These are phyloP conservation scores for Pseudococcus jackbeardsleyi DNA, from an alignment of 2,888 invertebrate species.

Conservation along the genomic window DNA sequence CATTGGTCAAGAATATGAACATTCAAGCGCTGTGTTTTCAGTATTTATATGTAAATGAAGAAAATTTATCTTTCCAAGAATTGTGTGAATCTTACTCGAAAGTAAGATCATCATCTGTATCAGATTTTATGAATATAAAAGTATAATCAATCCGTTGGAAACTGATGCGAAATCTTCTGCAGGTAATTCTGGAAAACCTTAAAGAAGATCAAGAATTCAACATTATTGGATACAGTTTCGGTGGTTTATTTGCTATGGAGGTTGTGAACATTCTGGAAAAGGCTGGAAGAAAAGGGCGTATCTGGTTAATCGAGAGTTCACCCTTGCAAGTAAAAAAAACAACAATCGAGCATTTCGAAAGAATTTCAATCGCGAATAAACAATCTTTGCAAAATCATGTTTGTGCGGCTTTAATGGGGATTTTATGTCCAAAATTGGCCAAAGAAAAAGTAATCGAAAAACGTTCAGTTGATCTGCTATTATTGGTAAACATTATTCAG, in stretches of 20 bases:
- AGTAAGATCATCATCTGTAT: no score
- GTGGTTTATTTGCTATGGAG: conserved; percentile 83
- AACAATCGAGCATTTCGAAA: neutral
- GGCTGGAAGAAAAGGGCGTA: conserved; percentile 76
- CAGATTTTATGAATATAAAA: no score
- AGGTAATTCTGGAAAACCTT: conserved; percentile 73
- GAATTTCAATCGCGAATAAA: neutral
- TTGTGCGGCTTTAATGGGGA: neutral
- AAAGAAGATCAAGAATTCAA: conserved; percentile 77
- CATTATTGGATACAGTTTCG: conserved; percentile 91
- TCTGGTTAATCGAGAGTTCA: conserved; percentile 79
- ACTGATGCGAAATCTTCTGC: neutral
- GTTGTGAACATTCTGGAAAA: conserved; percentile 80
- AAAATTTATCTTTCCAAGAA: conserved; percentile 68
- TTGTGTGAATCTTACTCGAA: neutral
- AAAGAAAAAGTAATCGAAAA: neutral
- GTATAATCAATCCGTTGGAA: no score
- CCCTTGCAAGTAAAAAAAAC: neutral
- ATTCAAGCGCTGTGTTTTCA: conserved; percentile 74
- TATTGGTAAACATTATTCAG: neutral
- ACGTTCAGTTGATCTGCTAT: neutral
- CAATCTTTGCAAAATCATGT: neutral
- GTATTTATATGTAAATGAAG: conserved; percentile 70
- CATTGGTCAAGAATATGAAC: conserved; percentile 73
- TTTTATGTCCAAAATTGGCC: neutral